A percentile compares a stretch with the other conserved stretches of the same genome.
Evolutionary conservation across 2,113 vertebrate species (phyloP).

Genomic region (Danionella cerebrum): DNA sequence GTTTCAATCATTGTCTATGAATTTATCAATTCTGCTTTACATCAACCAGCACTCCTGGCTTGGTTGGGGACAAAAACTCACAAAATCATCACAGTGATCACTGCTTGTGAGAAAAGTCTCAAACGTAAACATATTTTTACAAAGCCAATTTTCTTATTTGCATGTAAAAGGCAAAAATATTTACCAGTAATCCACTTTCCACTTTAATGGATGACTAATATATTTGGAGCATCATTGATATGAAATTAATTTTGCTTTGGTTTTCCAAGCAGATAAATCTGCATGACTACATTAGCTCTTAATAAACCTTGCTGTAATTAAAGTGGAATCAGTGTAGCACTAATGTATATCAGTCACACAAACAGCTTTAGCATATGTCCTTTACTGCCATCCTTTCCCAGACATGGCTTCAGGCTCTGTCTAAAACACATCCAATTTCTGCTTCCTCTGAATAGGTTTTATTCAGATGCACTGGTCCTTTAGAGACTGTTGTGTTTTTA

Average conservation of each 20-base stretch:
- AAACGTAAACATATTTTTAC: too few species aligned
- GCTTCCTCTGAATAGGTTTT: not conserved
- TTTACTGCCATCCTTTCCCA: not conserved
- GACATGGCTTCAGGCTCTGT: not conserved
- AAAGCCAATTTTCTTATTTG: too few species aligned
- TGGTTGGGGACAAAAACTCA: too few species aligned
- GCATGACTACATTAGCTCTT: conserved; percentile 2
- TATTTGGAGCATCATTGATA: not conserved
- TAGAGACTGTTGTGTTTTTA: not conserved
- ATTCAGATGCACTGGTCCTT: not conserved
- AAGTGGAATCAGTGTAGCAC: conserved; percentile 12
- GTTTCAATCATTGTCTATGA: too few species aligned
- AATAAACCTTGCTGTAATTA: conserved; percentile 15
- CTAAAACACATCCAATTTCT: conserved; percentile 13
- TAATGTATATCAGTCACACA: conserved; percentile 2
- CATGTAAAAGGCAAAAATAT: too few species aligned
- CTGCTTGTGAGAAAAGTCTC: too few species aligned
- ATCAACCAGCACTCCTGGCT: too few species aligned
- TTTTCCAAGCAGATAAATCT: conserved; percentile 4
- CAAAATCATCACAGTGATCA: too few species aligned
- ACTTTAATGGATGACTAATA: not conserved
- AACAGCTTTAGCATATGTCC: not conserved
- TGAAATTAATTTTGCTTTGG: not conserved
- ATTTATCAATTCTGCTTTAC: too few species aligned
- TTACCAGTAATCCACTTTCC: too few species aligned